These are phyloP conservation scores for Pimephales promelas DNA, from an alignment of 2,113 vertebrate species.

Conservation along the genomic window DNA sequence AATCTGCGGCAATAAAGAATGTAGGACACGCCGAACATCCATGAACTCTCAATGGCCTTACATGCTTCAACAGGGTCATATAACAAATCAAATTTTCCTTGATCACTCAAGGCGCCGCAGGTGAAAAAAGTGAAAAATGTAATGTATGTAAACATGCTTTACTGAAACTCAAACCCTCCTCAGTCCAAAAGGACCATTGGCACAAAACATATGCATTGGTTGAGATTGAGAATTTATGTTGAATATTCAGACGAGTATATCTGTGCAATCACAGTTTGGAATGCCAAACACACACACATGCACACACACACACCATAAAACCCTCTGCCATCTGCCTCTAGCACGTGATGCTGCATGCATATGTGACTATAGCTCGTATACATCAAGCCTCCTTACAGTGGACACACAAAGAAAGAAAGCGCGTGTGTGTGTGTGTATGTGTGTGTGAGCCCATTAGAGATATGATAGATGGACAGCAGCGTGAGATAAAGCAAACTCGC, in stretches of 20 bases:
- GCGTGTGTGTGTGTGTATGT: too few relatives aligned
- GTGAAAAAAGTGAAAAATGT: not conserved
- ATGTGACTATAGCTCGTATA: not conserved
- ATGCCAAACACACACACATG: constrained; percentile 21
- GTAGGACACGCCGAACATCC: constrained; percentile 5
- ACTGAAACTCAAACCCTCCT: too few relatives aligned
- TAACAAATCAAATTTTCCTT: not conserved
- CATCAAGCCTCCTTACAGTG: not conserved
- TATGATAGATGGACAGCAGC: constrained; percentile 28
- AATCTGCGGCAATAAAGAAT: not conserved
- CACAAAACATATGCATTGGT: not conserved
- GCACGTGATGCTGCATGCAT: constrained; percentile 1
- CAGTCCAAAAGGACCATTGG: too few relatives aligned
- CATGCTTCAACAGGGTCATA: not conserved
- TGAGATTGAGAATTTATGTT: constrained; percentile 21
- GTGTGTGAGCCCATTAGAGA: not conserved
- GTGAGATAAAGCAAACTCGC: constrained; percentile 51
- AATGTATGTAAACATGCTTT: not conserved
- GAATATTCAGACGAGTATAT: constrained; percentile 32
- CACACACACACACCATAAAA: constrained; percentile 13
- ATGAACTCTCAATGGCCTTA: not conserved
- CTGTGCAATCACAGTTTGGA: constrained; percentile 24
- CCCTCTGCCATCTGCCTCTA: constrained; percentile 16
- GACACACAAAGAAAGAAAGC: not conserved
- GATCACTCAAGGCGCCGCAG: not conserved